A percentile compares a stretch with the other conserved stretches of the same genome.
Conservation (phyloP, 2,888 invertebrate genomes). For the Beris chalybata region DNA sequence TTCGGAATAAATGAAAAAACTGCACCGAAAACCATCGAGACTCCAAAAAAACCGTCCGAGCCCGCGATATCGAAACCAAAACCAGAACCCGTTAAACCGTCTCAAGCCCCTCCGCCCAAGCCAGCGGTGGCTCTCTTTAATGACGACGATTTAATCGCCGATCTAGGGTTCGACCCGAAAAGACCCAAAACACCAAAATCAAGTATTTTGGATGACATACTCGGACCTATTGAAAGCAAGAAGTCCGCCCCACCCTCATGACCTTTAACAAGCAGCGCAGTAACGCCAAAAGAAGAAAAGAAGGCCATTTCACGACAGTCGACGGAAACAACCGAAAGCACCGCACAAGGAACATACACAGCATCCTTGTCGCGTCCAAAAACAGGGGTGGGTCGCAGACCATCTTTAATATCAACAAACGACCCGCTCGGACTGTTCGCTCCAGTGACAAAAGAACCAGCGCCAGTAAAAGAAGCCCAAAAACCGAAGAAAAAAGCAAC, state of each 20-base stretch:
- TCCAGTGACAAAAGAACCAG: background rate
- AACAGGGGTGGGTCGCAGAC: slow-evolving; percentile 48
- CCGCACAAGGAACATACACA: slow-evolving; percentile 37
- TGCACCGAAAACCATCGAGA: slow-evolving; percentile 21
- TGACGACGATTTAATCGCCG: slow-evolving; percentile 49
- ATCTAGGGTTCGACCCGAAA: slow-evolving; percentile 56
- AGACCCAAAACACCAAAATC: slow-evolving; percentile 49
- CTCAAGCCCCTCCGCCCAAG: slow-evolving; percentile 33
- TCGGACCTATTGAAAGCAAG: slow-evolving; percentile 46
- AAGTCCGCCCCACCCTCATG: slow-evolving; percentile 38
- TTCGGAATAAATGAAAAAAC: slow-evolving; percentile 51
- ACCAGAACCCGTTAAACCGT: slow-evolving; percentile 42
- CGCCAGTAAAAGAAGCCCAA: slow-evolving; percentile 43
- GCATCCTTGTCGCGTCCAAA: slow-evolving; percentile 48
- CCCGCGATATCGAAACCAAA: background rate
- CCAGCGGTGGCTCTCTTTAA: slow-evolving; percentile 35
- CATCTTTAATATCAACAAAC: slow-evolving; percentile 46
- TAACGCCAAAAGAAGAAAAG: slow-evolving; percentile 23
- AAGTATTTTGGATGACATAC: slow-evolving; percentile 53
- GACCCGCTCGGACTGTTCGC: slow-evolving; percentile 43
- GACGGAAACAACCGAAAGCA: slow-evolving; percentile 52
- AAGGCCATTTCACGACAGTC: slow-evolving; percentile 52
- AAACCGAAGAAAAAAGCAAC: slow-evolving; percentile 43
- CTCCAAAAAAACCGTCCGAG: background rate
- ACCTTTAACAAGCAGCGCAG: slow-evolving; percentile 40